A percentile compares a stretch with the other conserved stretches of the same genome.
Conservation (phyloP, 1,140 invertebrate species). For the Rhopalosiphum padi region DNA sequence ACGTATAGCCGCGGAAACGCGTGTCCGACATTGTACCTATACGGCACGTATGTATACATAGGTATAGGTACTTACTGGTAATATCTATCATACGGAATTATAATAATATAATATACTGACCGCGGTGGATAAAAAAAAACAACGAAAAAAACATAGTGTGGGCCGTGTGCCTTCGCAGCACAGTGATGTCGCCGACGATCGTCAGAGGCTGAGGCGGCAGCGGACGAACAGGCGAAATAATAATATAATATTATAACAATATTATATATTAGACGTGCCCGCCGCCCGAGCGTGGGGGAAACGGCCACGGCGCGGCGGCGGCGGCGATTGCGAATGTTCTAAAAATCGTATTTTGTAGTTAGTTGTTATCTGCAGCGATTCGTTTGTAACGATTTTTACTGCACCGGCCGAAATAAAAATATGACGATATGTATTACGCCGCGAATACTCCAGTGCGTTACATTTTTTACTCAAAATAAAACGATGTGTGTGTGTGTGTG, state of each 20-base stretch:
- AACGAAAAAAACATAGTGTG: neutral
- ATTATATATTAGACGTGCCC: neutral
- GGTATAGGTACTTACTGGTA: neutral
- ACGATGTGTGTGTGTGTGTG: neutral
- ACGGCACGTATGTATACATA: neutral
- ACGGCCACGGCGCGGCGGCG: neutral
- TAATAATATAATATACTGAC: neutral
- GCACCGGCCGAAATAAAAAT: neutral
- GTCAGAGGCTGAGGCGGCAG: neutral
- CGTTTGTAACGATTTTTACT: constrained; percentile 4
- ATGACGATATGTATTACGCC: neutral
- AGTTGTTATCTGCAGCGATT: neutral
- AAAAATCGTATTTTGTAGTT: constrained; percentile 13
- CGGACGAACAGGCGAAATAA: neutral
- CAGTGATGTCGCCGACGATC: neutral
- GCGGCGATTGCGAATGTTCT: constrained; percentile 9
- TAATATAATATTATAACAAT: neutral
- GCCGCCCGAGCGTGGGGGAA: neutral
- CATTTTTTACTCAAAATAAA: neutral
- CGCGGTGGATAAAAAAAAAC: neutral
- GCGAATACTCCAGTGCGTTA: neutral
- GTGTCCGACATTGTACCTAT: neutral
- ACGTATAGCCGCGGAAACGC: neutral
- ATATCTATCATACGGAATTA: neutral
- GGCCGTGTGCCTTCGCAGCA: neutral